Evolutionary conservation across 2,113 vertebrate genomes (phyloP).

Genomic region (Oncorhynchus tshawytscha): DNA sequence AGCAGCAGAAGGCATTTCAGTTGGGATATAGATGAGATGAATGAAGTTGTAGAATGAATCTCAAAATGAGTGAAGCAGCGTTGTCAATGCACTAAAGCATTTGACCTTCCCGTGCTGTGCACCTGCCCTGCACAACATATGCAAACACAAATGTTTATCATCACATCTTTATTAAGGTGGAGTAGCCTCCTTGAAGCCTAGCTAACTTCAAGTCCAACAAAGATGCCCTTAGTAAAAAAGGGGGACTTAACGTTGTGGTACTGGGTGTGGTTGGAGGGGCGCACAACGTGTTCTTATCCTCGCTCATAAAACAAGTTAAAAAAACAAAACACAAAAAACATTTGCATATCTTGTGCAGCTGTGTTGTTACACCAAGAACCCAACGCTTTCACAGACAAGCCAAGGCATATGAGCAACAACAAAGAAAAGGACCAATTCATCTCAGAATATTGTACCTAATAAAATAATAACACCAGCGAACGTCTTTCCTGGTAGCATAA

Average conservation of each 20-base stretch:
- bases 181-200: too few species aligned
- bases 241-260: slow-evolving; percentile 40
- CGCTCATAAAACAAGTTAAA: slow-evolving; percentile 35
- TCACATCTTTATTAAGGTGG: slow-evolving; percentile 33
- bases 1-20: slow-evolving; percentile 70
- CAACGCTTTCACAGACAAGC: slow-evolving; percentile 60
- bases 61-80: slow-evolving; percentile 65
- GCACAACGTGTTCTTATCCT: slow-evolving; percentile 27
- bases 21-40: slow-evolving; percentile 55
- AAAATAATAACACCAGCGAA: slow-evolving; percentile 79
- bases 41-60: not conserved
- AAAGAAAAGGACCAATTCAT: slow-evolving; percentile 75
- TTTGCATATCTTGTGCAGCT: slow-evolving; percentile 78
- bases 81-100: slow-evolving; percentile 64
- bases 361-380: slow-evolving; percentile 57
- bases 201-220: not conserved
- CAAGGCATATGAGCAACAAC: slow-evolving; percentile 69
- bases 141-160: slow-evolving; percentile 51
- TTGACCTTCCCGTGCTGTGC: slow-evolving; percentile 46
- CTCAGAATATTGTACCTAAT: slow-evolving; percentile 70
- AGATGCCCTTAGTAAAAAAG: slow-evolving; percentile 41
- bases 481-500: slow-evolving; percentile 65
- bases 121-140: slow-evolving; percentile 67
- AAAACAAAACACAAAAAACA: slow-evolving; percentile 16
- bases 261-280: slow-evolving; percentile 39